A percentile compares a stretch with the other conserved stretches of the same genome.
Conservation (phyloP, 2,113 vertebrate species). For the Onychostoma macrolepis region DNA sequence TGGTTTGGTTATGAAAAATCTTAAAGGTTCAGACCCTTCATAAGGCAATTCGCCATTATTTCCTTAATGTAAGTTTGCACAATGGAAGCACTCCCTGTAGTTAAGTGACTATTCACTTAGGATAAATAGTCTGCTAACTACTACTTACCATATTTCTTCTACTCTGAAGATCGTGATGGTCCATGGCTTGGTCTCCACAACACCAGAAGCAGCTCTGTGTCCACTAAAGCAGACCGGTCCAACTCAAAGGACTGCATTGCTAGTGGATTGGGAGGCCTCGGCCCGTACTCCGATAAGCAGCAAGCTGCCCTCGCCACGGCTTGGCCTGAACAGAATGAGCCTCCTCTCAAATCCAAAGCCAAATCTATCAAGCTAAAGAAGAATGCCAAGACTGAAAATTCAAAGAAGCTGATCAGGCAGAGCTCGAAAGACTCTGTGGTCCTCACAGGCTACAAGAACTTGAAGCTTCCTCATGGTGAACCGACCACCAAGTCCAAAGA, state of each 20-base stretch:
- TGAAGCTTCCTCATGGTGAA: constrained; percentile 82
- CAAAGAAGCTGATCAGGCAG: constrained; percentile 91
- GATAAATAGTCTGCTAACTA: not conserved
- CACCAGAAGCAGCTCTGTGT: constrained; percentile 77
- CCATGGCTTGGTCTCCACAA: constrained; percentile 90
- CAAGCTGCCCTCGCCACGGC: constrained; percentile 72
- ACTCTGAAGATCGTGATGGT: constrained; percentile 85
- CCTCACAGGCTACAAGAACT: constrained; percentile 94
- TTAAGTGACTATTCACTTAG: not conserved
- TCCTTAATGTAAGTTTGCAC: not conserved
- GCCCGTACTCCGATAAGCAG: constrained; percentile 80
- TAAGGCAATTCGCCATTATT: not conserved
- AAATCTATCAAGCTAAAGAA: constrained; percentile 94
- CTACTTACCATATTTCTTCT: constrained; percentile 26
- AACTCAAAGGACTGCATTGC: constrained; percentile 80
- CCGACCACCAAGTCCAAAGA: constrained; percentile 80
- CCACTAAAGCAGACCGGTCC: constrained; percentile 83
- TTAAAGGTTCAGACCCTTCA: not conserved
- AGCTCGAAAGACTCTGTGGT: constrained; percentile 95
- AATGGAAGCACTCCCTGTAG: not conserved
- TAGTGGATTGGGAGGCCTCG: constrained; percentile 76
- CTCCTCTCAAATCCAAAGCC: constrained; percentile 88
- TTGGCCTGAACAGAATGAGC: constrained; percentile 84
- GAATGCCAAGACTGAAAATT: constrained; percentile 90
- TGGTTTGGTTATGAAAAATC: not conserved